These are phyloP conservation scores for Papilio dardanus DNA, from an alignment of 1,140 invertebrate genomes.

Conservation along the genomic window DNA sequence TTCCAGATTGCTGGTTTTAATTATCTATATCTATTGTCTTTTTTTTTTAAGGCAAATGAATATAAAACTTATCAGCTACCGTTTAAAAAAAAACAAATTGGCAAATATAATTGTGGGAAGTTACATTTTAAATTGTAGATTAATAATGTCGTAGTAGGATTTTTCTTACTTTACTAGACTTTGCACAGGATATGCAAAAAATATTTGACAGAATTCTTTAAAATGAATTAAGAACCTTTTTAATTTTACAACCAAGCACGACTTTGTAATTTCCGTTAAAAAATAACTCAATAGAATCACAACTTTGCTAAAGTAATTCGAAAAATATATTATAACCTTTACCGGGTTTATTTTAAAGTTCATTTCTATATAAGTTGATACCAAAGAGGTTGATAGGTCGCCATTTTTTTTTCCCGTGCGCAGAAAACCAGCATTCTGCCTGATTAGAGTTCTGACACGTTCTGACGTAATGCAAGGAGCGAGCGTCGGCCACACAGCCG, in stretches of 20 bases:
- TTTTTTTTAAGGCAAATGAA: not conserved
- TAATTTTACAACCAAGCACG: not conserved
- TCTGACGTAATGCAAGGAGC: slow-evolving; percentile 54
- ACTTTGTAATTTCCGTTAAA: not conserved
- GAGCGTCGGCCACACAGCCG: slow-evolving; percentile 46
- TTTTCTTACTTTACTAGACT: not conserved
- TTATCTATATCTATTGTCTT: not conserved
- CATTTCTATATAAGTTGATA: not conserved
- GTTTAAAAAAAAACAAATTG: not conserved
- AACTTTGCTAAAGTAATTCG: not conserved
- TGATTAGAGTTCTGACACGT: slow-evolving; percentile 46
- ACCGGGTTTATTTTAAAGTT: not conserved
- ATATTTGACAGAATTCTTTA: not conserved
- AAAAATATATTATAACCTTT: not conserved
- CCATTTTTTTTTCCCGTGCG: slow-evolving; percentile 48
- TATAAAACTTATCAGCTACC: not conserved
- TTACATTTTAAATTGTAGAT: no score
- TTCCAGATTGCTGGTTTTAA: slow-evolving; percentile 5
- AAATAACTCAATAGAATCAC: not conserved
- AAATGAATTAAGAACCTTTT: not conserved
- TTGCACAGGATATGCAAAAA: not conserved
- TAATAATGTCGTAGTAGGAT: no score
- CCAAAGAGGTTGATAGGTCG: not conserved
- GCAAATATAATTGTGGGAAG: no score
- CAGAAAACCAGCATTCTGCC: slow-evolving; percentile 47